Evolutionary conservation across 2,797 vertebrate genomes (phyloP).

Genomic region (Tarsius wallacei): DNA sequence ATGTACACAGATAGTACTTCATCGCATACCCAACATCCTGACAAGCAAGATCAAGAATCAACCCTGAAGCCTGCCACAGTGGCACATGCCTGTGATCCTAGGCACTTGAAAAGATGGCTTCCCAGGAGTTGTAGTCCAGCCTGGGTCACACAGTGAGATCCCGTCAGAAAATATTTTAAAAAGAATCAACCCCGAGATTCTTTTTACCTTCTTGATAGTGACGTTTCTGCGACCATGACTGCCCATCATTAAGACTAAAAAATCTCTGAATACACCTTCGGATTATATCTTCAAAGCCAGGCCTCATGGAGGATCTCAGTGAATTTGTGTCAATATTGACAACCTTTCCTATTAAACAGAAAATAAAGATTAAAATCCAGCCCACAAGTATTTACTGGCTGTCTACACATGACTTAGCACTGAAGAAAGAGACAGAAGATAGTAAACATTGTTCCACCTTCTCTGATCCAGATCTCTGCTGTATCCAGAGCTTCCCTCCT

Average conservation of each 20-base stretch:
- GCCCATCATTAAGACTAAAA: conserved; percentile 96
- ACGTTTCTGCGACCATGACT: conserved; percentile 97
- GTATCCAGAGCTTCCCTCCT: background rate
- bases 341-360: conserved; percentile 94
- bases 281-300: conserved; percentile 98
- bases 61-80: background rate
- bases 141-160: background rate
- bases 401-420: background rate
- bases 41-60: conserved; percentile 3
- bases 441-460: background rate
- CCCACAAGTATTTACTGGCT: background rate
- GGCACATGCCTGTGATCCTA: background rate
- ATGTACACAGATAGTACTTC: too few species aligned
- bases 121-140: background rate
- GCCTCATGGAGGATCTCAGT: conserved; percentile 97
- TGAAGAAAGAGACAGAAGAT: conserved; percentile 38
- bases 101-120: background rate
- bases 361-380: conserved; percentile 70
- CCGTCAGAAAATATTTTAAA: background rate
- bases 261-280: conserved; percentile 99
- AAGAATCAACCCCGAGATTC: background rate
- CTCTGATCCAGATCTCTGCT: background rate
- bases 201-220: conserved; percentile 97
- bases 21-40: background rate
- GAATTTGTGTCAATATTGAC: conserved; percentile 98